Evolutionary conservation across 2,888 invertebrate species (phyloP).

Genomic region (Spialia ferax): DNA sequence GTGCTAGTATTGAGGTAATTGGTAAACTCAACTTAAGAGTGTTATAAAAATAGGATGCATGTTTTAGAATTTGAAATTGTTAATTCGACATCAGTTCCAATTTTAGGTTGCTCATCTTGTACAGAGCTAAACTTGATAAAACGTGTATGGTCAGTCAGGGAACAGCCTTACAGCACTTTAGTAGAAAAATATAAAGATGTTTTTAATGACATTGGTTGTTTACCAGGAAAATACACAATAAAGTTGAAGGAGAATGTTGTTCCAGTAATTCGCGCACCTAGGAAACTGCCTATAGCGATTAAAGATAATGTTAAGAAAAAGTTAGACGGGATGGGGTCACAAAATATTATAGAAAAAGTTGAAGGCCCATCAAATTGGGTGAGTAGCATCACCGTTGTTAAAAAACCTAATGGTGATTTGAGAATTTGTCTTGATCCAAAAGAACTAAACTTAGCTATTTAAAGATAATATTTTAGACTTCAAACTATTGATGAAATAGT

Average conservation of each 20-base stretch:
- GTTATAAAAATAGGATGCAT: not conserved
- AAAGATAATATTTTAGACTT: conserved; percentile 41
- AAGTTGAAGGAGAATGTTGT: conserved; percentile 12
- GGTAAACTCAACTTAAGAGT: not conserved
- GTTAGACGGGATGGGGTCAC: not conserved
- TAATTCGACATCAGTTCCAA: not conserved
- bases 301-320: not conserved
- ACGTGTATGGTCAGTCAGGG: not conserved
- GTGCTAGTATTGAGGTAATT: not conserved
- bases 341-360: conserved; percentile 4
- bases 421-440: conserved; percentile 42
- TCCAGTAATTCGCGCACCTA: not conserved
- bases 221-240: conserved; percentile 14
- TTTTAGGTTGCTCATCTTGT: conserved; percentile 9
- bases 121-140: conserved; percentile 6
- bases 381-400: not conserved
- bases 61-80: conserved; percentile 11
- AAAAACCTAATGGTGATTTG: conserved; percentile 18
- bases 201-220: conserved; percentile 6
- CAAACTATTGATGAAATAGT: conserved; percentile 43
- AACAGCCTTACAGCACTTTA: not conserved
- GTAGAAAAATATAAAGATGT: conserved; percentile 6
- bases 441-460: conserved; percentile 41
- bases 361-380: conserved; percentile 1
- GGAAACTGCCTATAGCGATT: not conserved